Percentiles rank a stretch among this genome's conserved stretches.
These are phyloP conservation scores for Epinephelus coioides DNA, from an alignment of 2,797 vertebrate species.

Conservation along the genomic window DNA sequence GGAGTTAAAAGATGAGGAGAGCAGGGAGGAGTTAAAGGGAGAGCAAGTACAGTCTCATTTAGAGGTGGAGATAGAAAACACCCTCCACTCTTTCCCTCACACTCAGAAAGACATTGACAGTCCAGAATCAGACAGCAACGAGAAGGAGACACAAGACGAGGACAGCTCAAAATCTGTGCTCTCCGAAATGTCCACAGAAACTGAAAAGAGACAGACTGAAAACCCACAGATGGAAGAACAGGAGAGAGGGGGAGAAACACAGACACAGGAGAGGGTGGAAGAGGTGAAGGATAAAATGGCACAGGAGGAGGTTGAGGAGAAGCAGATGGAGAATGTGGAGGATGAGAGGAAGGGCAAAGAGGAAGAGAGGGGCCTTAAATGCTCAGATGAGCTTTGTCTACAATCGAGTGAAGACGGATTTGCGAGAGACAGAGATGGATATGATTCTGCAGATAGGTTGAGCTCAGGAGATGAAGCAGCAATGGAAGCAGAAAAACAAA, in stretches of 20 bases:
- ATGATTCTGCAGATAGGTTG: neutral
- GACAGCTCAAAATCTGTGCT: neutral
- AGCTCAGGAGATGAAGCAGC: slow-evolving; percentile 9
- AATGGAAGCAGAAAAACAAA: neutral
- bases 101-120: neutral
- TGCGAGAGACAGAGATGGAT: neutral
- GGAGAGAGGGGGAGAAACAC: neutral
- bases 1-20: neutral
- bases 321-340: neutral
- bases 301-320: neutral
- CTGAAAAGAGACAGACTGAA: slow-evolving; percentile 1
- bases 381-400: slow-evolving; percentile 12
- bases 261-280: too few species aligned
- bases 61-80: neutral
- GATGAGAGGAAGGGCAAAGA: neutral
- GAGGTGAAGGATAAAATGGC: neutral
- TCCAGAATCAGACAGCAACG: neutral
- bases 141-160: slow-evolving; percentile 16
- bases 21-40: neutral
- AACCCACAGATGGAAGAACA: neutral
- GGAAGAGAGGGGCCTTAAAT: neutral
- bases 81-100: neutral
- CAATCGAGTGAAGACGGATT: neutral
- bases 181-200: neutral
- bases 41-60: neutral